Percentiles rank a stretch among this genome's conserved stretches.
Evolutionary conservation across 2,797 vertebrate genomes (phyloP).

Genomic region (Cryptoblepharus egeriae): DNA sequence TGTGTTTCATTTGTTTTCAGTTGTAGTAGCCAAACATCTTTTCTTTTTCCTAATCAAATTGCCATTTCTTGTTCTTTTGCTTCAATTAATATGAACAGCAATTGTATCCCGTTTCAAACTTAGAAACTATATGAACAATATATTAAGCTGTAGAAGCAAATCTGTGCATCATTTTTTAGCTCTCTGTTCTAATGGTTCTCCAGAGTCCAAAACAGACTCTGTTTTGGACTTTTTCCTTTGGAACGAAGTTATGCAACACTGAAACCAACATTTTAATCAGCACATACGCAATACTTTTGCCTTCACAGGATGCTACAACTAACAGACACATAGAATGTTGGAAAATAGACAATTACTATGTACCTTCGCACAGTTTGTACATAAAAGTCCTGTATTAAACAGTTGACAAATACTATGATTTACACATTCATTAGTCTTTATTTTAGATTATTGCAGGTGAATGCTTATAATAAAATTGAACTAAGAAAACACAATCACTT

Average conservation of each 20-base stretch:
- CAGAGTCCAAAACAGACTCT: background rate
- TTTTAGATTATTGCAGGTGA: constrained; percentile 65
- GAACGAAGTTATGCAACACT: constrained; percentile 39
- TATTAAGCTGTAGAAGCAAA: constrained; percentile 23
- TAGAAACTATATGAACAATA: background rate
- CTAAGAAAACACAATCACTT: background rate
- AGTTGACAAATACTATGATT: constrained; percentile 10
- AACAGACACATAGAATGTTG: background rate
- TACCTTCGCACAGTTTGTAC: background rate
- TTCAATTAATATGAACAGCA: background rate
- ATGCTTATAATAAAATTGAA: constrained; percentile 56
- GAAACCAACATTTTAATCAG: constrained; percentile 21
- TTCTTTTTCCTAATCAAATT: constrained; percentile 34
- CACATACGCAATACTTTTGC: background rate
- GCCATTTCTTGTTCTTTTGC: constrained; percentile 56
- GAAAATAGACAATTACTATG: background rate
- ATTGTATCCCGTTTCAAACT: constrained; percentile 57
- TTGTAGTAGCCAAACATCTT: constrained; percentile 34
- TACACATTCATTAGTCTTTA: constrained; percentile 62
- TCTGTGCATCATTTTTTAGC: background rate
- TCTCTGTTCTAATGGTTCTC: constrained; percentile 1
- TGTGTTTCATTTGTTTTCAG: constrained; percentile 51
- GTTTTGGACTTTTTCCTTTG: background rate
- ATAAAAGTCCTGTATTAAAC: background rate
- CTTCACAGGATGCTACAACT: background rate